A percentile compares a stretch with the other conserved stretches of the same genome.
Conservation (phyloP, 1,140 invertebrate species). For the Drosophila nasuta region DNA sequence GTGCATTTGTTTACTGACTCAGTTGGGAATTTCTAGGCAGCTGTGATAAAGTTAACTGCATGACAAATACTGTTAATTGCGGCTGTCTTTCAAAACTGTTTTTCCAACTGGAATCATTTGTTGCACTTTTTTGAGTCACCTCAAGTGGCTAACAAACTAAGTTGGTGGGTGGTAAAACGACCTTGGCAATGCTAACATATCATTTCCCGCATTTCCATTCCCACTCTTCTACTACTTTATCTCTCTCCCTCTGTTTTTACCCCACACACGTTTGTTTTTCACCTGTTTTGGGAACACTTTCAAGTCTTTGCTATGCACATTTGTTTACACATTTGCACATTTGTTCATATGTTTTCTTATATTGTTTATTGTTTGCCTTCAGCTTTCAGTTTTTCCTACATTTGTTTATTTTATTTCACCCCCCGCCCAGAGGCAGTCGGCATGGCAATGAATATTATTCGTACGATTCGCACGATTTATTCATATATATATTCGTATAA, state of each 20-base stretch:
- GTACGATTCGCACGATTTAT: constrained; percentile 17
- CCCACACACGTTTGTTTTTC: neutral
- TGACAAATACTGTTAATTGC: constrained; percentile 9
- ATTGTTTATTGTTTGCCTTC: constrained; percentile 69
- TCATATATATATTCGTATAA: too few species aligned
- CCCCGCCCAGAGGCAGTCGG: too few species aligned
- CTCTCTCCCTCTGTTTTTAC: too few species aligned
- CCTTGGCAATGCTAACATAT: constrained; percentile 32
- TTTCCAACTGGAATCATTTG: constrained; percentile 29
- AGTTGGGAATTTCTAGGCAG: neutral
- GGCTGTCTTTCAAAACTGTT: constrained; percentile 24
- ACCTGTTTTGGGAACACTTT: neutral
- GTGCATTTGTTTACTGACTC: constrained; percentile 3
- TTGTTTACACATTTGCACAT: constrained; percentile 68
- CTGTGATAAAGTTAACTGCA: constrained; percentile 18
- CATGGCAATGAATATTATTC: neutral
- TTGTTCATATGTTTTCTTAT: constrained; percentile 59
- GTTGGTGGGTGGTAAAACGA: neutral
- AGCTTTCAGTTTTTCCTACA: constrained; percentile 14
- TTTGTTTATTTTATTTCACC: constrained; percentile 58
- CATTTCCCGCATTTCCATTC: neutral
- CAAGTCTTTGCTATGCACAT: neutral
- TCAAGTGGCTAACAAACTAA: neutral
- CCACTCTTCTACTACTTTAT: too few species aligned
- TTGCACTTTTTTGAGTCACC: constrained; percentile 32